These are phyloP conservation scores for Alexandromys fortis DNA, from an alignment of 2,113 vertebrate species.

Conservation along the genomic window DNA sequence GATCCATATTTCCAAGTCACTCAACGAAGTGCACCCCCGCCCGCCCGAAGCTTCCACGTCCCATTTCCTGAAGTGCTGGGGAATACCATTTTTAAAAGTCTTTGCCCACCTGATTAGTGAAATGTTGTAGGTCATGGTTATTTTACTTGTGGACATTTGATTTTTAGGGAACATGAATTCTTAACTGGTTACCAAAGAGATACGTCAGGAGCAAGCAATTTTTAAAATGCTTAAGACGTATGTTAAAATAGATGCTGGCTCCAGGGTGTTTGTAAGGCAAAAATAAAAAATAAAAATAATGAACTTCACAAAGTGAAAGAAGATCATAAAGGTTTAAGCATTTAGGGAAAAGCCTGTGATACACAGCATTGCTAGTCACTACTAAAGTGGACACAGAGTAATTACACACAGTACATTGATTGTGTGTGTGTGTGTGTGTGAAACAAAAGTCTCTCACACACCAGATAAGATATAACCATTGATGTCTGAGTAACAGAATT, in stretches of 20 bases:
- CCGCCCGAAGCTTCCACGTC: not conserved
- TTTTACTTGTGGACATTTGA: not conserved
- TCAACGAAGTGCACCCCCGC: not conserved
- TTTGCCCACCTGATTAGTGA: not conserved
- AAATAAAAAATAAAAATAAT: not conserved
- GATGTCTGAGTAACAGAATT: not conserved
- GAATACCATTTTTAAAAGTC: not conserved
- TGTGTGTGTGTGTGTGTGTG: not conserved
- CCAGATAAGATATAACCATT: not conserved
- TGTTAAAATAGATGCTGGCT: not conserved
- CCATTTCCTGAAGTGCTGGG: not conserved
- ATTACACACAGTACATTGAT: not conserved
- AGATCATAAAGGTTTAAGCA: not conserved
- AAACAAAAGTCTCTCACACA: not conserved
- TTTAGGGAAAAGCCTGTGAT: not conserved
- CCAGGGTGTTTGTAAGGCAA: not conserved
- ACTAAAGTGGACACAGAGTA: not conserved
- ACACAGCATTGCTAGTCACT: not conserved
- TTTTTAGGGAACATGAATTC: not conserved
- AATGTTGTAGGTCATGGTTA: not conserved
- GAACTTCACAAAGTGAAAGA: conserved; percentile 4
- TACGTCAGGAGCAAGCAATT: not conserved
- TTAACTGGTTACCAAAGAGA: not conserved
- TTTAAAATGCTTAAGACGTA: not conserved
- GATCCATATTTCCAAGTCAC: conserved; percentile 47